Evolutionary conservation across 2,113 vertebrate species (phyloP), one percentile per base, ranked within the genome.

Genomic region (Xenus cinereus): DNA sequence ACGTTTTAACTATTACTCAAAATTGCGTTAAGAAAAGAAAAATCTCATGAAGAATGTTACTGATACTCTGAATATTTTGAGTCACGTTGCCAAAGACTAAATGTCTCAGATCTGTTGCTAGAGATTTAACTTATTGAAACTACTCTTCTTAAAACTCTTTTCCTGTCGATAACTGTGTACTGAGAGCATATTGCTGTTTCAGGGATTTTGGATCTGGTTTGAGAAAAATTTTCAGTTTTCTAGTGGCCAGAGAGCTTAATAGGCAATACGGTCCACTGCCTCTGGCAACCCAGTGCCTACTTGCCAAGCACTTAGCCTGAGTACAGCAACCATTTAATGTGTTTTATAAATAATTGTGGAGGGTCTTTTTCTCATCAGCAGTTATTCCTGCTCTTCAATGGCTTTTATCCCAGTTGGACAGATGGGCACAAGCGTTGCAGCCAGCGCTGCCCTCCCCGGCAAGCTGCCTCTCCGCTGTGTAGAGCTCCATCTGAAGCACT

Each of bases 371-470:
- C 26, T 16, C 14, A 16, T 22, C 54, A 30, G 56, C 26, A 48
- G 27, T 67, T 50, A 39, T 4, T 50, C 8, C 46, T 50, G n/a
- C 51, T 82, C 33, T 14, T 27, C 8, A 2, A 4, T 53, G 69
- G 37, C 43, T 67, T 45, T 48, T 78, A 53, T 57, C 37, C 45
- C 37, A 9, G 35, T 32, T n/a, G 64, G 53, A 62, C 68, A 69
- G 67, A 46, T 33, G 51, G 77, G 60, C 76, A 46, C 64, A 18
- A 14, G 12, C 33, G 3, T 4, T 57, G 18, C 54, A 86, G 35
- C 22, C 43, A 17, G 23, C 2, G 10, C 9, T 48, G 48, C 10
- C 18, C 20, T 16, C 10, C 1, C 12, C 16, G 20, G 9, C 1
- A 14, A 5, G 9, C 8, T 50, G 57, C 43, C 7, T n/a, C 71